Percentiles rank a stretch among this genome's conserved stretches.
Evolutionary conservation across 2,113 vertebrate species (phyloP).

Genomic region (Otocyon megalotis): DNA sequence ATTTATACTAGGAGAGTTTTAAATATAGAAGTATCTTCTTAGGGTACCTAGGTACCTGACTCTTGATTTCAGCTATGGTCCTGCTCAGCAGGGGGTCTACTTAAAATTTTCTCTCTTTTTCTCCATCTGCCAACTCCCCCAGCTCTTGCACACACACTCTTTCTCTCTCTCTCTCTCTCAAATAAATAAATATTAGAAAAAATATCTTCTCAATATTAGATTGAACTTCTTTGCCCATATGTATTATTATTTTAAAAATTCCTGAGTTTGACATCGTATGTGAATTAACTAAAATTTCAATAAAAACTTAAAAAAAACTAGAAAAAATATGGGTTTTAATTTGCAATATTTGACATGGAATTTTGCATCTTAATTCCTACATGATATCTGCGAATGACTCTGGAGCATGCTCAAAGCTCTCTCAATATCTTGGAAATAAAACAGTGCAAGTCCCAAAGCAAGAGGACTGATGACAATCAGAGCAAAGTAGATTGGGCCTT

Average conservation of each 20-base stretch:
- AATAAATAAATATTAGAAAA: neutral
- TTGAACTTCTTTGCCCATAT: neutral
- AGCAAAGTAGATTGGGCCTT: rapidly evolving
- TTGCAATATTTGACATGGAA: neutral
- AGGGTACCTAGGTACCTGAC: neutral
- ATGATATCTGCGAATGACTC: neutral
- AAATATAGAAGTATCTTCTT: neutral
- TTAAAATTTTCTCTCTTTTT: neutral
- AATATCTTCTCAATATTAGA: neutral
- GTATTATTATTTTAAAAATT: neutral
- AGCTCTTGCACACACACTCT: neutral
- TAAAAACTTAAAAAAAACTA: neutral
- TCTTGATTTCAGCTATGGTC: neutral
- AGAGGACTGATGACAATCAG: neutral
- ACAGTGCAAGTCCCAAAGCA: neutral
- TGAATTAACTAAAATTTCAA: neutral
- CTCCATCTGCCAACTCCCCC: neutral
- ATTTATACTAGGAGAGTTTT: neutral
- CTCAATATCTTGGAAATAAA: rapidly evolving
- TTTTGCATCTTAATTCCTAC: neutral
- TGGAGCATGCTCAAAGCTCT: neutral
- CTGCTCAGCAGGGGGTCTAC: neutral
- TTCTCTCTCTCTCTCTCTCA: neutral
- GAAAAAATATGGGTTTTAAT: neutral
- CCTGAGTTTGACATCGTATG: neutral